Evolutionary conservation across 1,140 invertebrate species (phyloP).

Genomic region (Brachystomella parvula): DNA sequence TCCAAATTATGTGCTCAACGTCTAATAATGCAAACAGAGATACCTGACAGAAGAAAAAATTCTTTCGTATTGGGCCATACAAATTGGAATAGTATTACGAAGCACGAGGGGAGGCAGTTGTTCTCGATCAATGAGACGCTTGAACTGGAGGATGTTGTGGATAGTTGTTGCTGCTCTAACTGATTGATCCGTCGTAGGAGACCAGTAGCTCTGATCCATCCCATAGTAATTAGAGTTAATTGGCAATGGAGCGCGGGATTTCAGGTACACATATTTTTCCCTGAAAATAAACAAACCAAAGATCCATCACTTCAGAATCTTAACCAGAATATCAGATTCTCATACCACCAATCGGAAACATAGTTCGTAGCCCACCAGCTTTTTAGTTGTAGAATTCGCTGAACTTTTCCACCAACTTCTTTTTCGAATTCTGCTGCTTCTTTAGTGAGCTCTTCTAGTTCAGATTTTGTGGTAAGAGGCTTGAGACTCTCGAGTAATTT

Average conservation of each 20-base stretch:
- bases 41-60: slow-evolving; percentile 44
- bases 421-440: slow-evolving; percentile 46
- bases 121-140: slow-evolving; percentile 47
- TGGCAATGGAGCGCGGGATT: slow-evolving; percentile 41
- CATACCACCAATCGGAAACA: slow-evolving; percentile 52
- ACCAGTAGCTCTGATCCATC: slow-evolving; percentile 45
- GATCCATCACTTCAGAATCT: neutral
- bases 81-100: slow-evolving; percentile 45
- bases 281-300: slow-evolving; percentile 39
- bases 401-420: slow-evolving; percentile 45
- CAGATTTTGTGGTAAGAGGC: slow-evolving; percentile 45
- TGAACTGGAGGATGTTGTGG: slow-evolving; percentile 44
- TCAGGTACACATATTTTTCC: slow-evolving; percentile 46
- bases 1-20: slow-evolving; percentile 11
- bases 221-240: slow-evolving; percentile 46
- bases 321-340: slow-evolving; percentile 12
- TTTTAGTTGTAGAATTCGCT: slow-evolving; percentile 46
- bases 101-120: slow-evolving; percentile 46
- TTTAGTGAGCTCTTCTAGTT: slow-evolving; percentile 42
- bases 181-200: slow-evolving; percentile 42
- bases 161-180: slow-evolving; percentile 46
- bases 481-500: slow-evolving; percentile 45
- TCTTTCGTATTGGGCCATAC: slow-evolving; percentile 45
- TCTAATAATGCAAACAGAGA: slow-evolving; percentile 19
- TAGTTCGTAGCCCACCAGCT: slow-evolving; percentile 50